Base-by-base conservation (phyloP, 2,797 vertebrate genomes). In the Clarias platycephalus region DNA sequence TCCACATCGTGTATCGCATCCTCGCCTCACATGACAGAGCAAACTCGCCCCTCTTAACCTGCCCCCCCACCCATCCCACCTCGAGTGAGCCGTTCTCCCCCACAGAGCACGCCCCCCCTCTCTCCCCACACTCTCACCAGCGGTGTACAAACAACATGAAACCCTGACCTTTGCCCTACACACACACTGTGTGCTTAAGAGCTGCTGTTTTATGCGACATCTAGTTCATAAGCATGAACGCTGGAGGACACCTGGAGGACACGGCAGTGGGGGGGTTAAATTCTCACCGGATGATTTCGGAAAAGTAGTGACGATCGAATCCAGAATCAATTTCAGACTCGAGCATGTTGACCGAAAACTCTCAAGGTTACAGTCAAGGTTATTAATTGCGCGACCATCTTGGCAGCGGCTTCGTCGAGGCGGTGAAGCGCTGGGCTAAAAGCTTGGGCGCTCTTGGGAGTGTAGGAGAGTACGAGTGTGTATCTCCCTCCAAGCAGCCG, bases 401-500 rank as follows among this genome's bases (percentile, higher is more conserved):
- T 20, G 7, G 40, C n/a, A 49, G 62, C n/a, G 9, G 78, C 16
- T 49, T 64, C 28, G 60, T 28, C 55, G 37, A 74, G 70, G 37
- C 74, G 57, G 84, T 85, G 37, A 74, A 63, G 37, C 74, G 57
- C 82, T 85, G 15, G 6, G 83, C 83, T 86, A 85, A 84, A 83
- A 83, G 86, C 86, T 80, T n/a, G 76, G 76, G 60, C 58, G 82
- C 80, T 80, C 24, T 74, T 83, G 75, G 62, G 62, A 49, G 40
- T 49, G 40, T 53, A 44, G 13, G 18, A 31, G 87, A 80, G 87
- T 91, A 91, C 89, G 90, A 91, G 89, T 90, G 89, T 90, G 74
- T 57, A 67, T 89, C 89, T 90, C 89, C 55, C 71, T 49, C 71
- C 91, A 90, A 83, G 89, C 89, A 90, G 89, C 88, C 91, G 90